Conservation (phyloP, 1,140 invertebrate genomes). For the Megalonaias nervosa region DNA sequence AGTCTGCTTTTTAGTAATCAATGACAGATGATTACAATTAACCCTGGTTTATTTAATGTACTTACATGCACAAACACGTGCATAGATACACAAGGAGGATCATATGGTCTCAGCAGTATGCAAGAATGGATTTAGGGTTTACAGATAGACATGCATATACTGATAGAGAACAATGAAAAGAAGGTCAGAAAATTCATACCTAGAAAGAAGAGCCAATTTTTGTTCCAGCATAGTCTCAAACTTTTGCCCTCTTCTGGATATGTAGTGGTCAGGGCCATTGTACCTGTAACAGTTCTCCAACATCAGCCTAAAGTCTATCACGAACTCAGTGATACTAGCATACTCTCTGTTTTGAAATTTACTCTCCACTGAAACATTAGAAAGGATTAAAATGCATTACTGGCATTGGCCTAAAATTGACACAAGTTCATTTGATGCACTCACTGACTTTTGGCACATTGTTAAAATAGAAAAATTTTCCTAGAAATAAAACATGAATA, state of each 20-base stretch:
- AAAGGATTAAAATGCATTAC: constrained; percentile 13
- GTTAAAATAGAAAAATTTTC: neutral
- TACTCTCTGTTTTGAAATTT: constrained; percentile 71
- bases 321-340: constrained; percentile 70
- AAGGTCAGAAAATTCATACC: constrained; percentile 49
- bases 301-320: constrained; percentile 74
- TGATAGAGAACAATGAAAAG: neutral
- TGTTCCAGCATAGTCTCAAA: constrained; percentile 74
- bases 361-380: constrained; percentile 68
- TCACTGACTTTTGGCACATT: neutral
- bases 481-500: neutral
- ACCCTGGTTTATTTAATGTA: too few relatives aligned
- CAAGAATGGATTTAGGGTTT: neutral
- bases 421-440: neutral
- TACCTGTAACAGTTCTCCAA: constrained; percentile 75
- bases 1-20: too few relatives aligned
- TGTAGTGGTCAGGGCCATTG: constrained; percentile 72
- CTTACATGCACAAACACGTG: too few relatives aligned
- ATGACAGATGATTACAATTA: too few relatives aligned
- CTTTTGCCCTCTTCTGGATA: constrained; percentile 72
- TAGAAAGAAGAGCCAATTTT: constrained; percentile 71
- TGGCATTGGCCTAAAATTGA: neutral
- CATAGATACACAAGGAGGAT: neutral
- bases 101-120: neutral
- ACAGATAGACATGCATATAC: neutral